Conservation (phyloP, 2,113 vertebrate genomes). For the Psophia crepitans region DNA sequence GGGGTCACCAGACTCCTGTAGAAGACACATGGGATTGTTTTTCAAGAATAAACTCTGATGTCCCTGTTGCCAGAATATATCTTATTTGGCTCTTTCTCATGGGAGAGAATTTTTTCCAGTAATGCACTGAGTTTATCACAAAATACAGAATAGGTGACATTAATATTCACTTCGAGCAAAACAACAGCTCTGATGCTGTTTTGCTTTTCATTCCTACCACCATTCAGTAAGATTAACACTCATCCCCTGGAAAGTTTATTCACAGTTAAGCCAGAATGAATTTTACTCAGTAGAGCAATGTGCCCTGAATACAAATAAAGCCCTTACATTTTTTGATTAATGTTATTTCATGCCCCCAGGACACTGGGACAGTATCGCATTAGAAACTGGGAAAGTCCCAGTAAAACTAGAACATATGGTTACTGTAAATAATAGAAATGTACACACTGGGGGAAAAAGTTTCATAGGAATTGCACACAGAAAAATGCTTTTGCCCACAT, state of each 20-base stretch:
- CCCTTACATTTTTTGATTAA: not conserved
- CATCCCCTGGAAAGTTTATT: conserved; percentile 15
- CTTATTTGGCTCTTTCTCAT: not conserved
- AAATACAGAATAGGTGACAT: not conserved
- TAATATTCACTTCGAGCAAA: conserved; percentile 7
- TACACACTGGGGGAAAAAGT: not conserved
- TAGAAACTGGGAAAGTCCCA: not conserved
- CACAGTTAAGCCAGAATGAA: conserved; percentile 17
- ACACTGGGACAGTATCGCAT: not conserved
- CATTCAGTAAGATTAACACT: conserved; percentile 1
- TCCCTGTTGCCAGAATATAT: not conserved
- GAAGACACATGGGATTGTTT: not conserved
- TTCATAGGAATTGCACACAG: not conserved
- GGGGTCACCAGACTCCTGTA: not conserved
- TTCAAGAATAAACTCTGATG: not conserved
- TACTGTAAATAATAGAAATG: not conserved
- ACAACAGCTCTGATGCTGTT: not conserved
- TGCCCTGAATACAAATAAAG: conserved; percentile 7
- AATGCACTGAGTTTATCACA: not conserved
- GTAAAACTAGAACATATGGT: not conserved
- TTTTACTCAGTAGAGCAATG: not conserved
- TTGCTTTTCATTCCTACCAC: not conserved
- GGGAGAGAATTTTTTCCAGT: not conserved
- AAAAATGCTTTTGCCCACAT: not conserved
- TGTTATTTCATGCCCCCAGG: not conserved